Evolutionary conservation across 2,888 invertebrate genomes (phyloP), one percentile per base, ranked within the genome.

Genomic region (Eupithecia vulgata): DNA sequence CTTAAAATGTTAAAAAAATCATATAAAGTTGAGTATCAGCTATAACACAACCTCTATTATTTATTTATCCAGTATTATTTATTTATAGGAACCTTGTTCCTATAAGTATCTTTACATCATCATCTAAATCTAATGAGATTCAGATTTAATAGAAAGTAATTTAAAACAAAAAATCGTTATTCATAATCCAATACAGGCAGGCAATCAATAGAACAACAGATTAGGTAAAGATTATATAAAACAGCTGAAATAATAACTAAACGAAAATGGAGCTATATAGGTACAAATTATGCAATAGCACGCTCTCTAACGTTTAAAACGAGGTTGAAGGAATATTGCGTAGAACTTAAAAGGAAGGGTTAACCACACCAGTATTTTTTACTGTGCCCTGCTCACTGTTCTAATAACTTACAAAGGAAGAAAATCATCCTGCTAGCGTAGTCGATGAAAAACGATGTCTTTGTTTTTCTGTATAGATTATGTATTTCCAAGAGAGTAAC

Each of bases 221-320:
- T 40, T 68, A 68, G 59, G 59, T 59, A 68, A 68, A 68, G n/a
- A 8, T 67, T 67, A 67, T 57, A 68, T 59, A 68, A 68, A 61
- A 61, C 34, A 34, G 61, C 34, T 61, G 61, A 68, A 64, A 67
- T 57, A 70, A 59, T 40, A 48, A 52, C 15, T 15, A n/a, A 45
- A 52, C 57, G 71, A 68, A 74, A 68, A 69, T 69, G 35, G n/a
- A 48, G 34, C 40, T 65, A 59, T 25, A 35, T 8, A n/a, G n/a
- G n/a, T n/a, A 34, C 34, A 61, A 61, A 61, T 40, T 68, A 66
- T 74, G 74, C 52, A 71, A 69, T n/a, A 30, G 67, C 68, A 69
- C 71, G 74, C 71, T 71, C 40, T 74, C 71, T 65, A 68, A 61
- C 68, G 65, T 71, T 67, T 57, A 45, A n/a, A 62, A n/a, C 67